Conservation (phyloP, 2,113 vertebrate genomes). For the Gymnogyps californianus region DNA sequence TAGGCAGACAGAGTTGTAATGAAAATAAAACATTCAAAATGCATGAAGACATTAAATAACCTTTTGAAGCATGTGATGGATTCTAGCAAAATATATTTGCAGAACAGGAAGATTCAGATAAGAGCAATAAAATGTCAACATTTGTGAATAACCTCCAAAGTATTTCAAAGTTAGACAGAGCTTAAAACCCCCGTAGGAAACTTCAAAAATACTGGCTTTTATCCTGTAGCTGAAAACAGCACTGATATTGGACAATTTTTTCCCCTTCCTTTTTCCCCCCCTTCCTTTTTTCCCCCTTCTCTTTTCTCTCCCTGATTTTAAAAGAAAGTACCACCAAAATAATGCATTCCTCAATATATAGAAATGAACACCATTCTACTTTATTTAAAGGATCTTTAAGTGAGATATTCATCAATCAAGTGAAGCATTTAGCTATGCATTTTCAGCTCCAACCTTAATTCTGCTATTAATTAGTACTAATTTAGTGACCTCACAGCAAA, state of each 20-base stretch:
- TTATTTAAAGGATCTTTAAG: not conserved
- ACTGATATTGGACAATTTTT: not conserved
- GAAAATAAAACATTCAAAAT: constrained; percentile 41
- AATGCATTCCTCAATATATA: not conserved
- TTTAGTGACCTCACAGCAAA: not conserved
- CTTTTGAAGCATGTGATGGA: constrained; percentile 26
- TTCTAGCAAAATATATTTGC: constrained; percentile 21
- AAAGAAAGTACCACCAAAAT: not conserved
- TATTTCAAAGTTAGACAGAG: constrained; percentile 11
- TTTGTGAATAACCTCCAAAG: constrained; percentile 9
- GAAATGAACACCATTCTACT: not conserved
- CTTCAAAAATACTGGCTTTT: not conserved
- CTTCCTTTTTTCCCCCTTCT: not conserved
- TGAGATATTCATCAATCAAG: not conserved
- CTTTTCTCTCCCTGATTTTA: not conserved
- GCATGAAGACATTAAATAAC: constrained; percentile 51
- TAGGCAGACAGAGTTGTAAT: constrained; percentile 2
- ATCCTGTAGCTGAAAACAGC: not conserved
- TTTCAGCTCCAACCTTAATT: not conserved
- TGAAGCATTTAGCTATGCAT: not conserved
- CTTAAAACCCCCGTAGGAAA: not conserved
- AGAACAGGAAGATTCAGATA: constrained; percentile 17
- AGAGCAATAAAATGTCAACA: constrained; percentile 32
- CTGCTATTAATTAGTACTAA: not conserved
- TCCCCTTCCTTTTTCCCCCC: not conserved